Conservation (phyloP, 2,113 vertebrate genomes). For the Acanthisitta chloris region DNA sequence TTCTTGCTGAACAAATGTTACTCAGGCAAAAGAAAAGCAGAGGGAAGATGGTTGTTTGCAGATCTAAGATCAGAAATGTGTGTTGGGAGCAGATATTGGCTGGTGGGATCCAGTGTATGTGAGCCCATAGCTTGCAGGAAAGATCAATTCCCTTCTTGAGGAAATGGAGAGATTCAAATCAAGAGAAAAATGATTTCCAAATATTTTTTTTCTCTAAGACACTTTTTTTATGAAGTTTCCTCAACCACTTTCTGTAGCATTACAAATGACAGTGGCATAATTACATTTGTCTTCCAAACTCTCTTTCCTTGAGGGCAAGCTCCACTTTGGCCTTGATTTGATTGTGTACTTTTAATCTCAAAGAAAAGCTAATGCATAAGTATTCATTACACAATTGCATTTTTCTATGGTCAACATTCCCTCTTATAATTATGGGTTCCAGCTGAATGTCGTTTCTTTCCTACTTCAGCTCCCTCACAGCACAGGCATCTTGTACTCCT, state of each 20-base stretch:
- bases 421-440: conserved; percentile 41
- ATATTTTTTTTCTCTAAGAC: not conserved
- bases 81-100: not conserved
- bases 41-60: not conserved
- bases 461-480: not conserved
- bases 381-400: conserved; percentile 58
- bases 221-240: not conserved
- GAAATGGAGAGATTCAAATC: not conserved
- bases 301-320: conserved; percentile 42
- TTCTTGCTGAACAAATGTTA: not conserved
- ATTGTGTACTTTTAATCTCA: conserved; percentile 60
- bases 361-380: conserved; percentile 36
- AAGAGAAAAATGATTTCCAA: not conserved
- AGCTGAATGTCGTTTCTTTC: conserved; percentile 32
- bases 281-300: conserved; percentile 57
- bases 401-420: conserved; percentile 23
- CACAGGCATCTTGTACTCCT: not conserved
- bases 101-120: not conserved
- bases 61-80: not conserved
- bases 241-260: not conserved
- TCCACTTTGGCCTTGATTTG: conserved; percentile 49
- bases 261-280: conserved; percentile 3
- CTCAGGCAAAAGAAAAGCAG: not conserved
- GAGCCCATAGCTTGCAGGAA: not conserved
- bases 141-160: not conserved